A percentile compares a stretch with the other conserved stretches of the same genome.
These are phyloP conservation scores for Himalopsyche japonica DNA, from an alignment of 2,888 invertebrate genomes.

Conservation along the genomic window DNA sequence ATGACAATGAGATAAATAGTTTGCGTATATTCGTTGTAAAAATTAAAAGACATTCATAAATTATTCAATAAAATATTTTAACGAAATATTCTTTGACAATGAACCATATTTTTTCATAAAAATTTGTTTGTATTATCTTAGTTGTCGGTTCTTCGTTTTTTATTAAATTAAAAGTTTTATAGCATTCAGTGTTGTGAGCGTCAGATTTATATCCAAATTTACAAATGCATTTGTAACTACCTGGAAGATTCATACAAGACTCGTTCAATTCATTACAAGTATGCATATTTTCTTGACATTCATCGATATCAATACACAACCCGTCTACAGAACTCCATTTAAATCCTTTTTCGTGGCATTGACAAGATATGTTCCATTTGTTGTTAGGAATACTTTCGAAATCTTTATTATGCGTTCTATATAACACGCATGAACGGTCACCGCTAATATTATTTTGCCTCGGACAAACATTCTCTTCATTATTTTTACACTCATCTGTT, in stretches of 20 bases:
- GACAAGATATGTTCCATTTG: conserved; percentile 65
- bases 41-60: not conserved
- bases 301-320: conserved; percentile 67
- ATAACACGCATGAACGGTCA: conserved; percentile 47
- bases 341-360: conserved; percentile 58
- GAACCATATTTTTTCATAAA: not conserved
- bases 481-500: conserved; percentile 52
- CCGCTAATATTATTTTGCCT: conserved; percentile 45
- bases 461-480: conserved; percentile 59
- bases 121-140: not conserved
- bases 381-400: conserved; percentile 58
- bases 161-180: not conserved
- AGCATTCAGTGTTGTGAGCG: not conserved
- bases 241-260: conserved; percentile 62
- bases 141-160: not conserved
- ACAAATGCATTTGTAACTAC: conserved; percentile 56
- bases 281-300: conserved; percentile 54
- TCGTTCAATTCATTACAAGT: conserved; percentile 52
- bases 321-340: conserved; percentile 64
- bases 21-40: not conserved
- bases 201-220: conserved; percentile 51
- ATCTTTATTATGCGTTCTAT: conserved; percentile 51
- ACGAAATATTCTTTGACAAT: not conserved
- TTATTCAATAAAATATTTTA: not conserved
- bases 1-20: not conserved